Evolutionary conservation across 2,888 invertebrate genomes (phyloP).

Genomic region (Parnassius orleans): DNA sequence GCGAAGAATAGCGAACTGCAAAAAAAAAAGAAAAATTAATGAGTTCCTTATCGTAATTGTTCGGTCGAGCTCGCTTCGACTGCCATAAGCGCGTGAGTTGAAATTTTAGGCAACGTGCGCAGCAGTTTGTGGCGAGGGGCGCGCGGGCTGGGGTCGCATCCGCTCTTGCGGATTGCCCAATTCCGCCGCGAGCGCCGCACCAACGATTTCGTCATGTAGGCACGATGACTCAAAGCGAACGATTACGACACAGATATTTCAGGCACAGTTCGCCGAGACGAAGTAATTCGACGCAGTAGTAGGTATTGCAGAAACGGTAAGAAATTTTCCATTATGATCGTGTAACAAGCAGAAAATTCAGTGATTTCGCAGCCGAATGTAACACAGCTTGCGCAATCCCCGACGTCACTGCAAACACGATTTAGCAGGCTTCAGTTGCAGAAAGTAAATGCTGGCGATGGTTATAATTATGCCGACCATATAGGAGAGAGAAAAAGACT

Average conservation of each 20-base stretch:
- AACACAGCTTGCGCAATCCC: constrained; percentile 75
- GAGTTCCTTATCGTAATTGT: constrained; percentile 47
- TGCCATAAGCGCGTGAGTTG: constrained; percentile 45
- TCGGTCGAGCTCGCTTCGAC: constrained; percentile 52
- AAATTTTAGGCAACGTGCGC: constrained; percentile 49
- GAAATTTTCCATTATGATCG: constrained; percentile 32
- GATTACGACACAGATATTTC: constrained; percentile 58
- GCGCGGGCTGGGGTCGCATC: constrained; percentile 44
- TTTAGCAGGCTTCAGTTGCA: constrained; percentile 31
- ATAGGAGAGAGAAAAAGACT: constrained; percentile 92
- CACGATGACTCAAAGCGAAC: constrained; percentile 60
- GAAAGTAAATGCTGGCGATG: constrained; percentile 38
- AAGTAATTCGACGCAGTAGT: constrained; percentile 6
- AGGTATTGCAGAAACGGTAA: constrained; percentile 17
- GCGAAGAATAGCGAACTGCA: constrained; percentile 41
- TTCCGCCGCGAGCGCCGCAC: constrained; percentile 55
- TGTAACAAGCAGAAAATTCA: constrained; percentile 74
- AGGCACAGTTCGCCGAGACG: constrained; percentile 31
- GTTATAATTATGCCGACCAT: constrained; percentile 77
- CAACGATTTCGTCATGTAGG: constrained; percentile 61
- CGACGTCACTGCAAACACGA: constrained; percentile 75
- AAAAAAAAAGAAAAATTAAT: constrained; percentile 50
- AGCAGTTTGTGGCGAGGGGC: constrained; percentile 23
- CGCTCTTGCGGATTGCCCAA: constrained; percentile 72
- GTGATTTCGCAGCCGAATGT: constrained; percentile 73